These are phyloP conservation scores for Salvelinus alpinus DNA, from an alignment of 2,113 vertebrate species.

Conservation along the genomic window DNA sequence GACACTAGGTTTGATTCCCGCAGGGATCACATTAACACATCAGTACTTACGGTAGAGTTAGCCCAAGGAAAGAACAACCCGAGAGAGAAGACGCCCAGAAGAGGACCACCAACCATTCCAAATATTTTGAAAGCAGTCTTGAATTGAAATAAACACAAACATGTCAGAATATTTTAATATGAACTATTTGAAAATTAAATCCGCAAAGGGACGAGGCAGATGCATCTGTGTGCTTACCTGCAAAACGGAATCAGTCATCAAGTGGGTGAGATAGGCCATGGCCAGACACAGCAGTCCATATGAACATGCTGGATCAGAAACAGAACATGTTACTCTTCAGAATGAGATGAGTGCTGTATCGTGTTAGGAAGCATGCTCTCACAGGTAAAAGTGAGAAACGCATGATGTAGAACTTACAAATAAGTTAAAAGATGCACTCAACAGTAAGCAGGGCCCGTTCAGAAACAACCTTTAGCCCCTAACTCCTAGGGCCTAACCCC, in stretches of 20 bases:
- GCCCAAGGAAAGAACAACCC: slow-evolving; percentile 94
- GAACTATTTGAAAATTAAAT: not conserved
- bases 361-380: not conserved
- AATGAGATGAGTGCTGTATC: not conserved
- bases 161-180: not conserved
- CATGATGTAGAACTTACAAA: too few relatives aligned
- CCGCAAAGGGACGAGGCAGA: too few relatives aligned
- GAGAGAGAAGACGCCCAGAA: slow-evolving; percentile 89
- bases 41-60: slow-evolving; percentile 83
- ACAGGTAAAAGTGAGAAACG: too few relatives aligned
- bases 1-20: too few relatives aligned
- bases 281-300: slow-evolving; percentile 91
- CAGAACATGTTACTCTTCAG: not conserved
- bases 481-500: too few relatives aligned
- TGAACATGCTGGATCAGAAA: slow-evolving; percentile 72
- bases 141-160: slow-evolving; percentile 7
- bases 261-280: slow-evolving; percentile 89
- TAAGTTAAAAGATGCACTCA: too few relatives aligned
- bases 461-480: too few relatives aligned
- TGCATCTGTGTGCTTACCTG: slow-evolving; percentile 68
- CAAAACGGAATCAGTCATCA: slow-evolving; percentile 83
- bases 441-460: too few relatives aligned
- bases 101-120: slow-evolving; percentile 88
- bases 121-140: slow-evolving; percentile 94
- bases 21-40: too few relatives aligned